Evolutionary conservation across 2,797 vertebrate genomes (phyloP).

Genomic region (Pachyuromys duprasi): DNA sequence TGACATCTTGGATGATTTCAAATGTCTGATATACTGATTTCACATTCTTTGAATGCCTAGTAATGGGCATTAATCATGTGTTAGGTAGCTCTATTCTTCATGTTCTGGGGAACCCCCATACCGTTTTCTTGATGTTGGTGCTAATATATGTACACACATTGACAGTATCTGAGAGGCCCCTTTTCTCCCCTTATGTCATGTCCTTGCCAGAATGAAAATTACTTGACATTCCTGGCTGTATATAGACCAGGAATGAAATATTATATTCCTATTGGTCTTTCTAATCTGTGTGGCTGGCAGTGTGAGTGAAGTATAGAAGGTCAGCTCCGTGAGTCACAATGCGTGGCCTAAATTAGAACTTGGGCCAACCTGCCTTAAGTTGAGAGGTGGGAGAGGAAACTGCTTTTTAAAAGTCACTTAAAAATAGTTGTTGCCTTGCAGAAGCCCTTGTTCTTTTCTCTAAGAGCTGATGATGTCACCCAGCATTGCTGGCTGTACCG

Average conservation of each 20-base stretch:
- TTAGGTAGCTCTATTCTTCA: background rate
- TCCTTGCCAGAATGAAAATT: background rate
- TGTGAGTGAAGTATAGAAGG: background rate
- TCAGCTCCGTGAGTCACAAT: background rate
- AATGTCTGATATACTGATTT: background rate
- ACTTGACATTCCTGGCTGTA: background rate
- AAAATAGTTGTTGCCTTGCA: constrained; percentile 78
- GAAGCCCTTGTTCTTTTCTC: constrained; percentile 67
- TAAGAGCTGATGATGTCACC: constrained; percentile 63
- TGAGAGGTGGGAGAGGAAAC: constrained; percentile 44
- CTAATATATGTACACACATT: background rate
- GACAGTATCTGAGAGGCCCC: background rate
- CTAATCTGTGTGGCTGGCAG: background rate
- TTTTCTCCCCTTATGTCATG: background rate
- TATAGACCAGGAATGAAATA: background rate
- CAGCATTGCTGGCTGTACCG: background rate
- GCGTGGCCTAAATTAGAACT: constrained; percentile 50
- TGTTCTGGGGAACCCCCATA: background rate
- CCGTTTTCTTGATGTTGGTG: background rate
- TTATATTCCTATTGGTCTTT: background rate
- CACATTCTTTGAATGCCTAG: background rate
- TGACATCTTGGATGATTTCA: background rate
- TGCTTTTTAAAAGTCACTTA: constrained; percentile 40
- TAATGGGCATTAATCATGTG: background rate
- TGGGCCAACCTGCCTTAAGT: background rate